Conservation (phyloP, 2,113 vertebrate genomes). For the Ammodytes marinus region DNA sequence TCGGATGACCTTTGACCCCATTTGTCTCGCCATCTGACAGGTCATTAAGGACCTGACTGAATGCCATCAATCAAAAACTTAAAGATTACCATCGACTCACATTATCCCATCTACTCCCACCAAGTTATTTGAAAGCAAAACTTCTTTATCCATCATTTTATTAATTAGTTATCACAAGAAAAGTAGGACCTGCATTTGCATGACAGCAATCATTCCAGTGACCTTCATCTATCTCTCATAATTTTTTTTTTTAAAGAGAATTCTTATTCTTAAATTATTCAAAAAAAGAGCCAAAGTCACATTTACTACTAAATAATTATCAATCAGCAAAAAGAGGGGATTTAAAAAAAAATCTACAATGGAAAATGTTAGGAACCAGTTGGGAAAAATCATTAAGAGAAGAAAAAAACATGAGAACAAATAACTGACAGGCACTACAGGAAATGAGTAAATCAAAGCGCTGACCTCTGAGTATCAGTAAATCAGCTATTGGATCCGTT, state of each 20-base stretch:
- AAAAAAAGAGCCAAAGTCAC: slow-evolving; percentile 2
- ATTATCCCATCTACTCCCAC: slow-evolving; percentile 63
- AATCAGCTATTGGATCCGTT: slow-evolving; percentile 68
- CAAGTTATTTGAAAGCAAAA: slow-evolving; percentile 66
- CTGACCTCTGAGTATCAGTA: slow-evolving; percentile 70
- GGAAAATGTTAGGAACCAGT: slow-evolving; percentile 36
- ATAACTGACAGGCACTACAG: slow-evolving; percentile 53
- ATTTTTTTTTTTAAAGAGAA: background rate
- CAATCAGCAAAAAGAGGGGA: background rate
- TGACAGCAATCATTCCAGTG: background rate
- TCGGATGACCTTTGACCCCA: slow-evolving; percentile 81
- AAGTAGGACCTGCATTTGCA: background rate
- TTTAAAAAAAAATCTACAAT: slow-evolving; percentile 12
- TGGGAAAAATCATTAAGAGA: slow-evolving; percentile 47
- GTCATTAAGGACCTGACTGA: slow-evolving; percentile 79
- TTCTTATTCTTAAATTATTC: background rate
- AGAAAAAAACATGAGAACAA: slow-evolving; percentile 44
- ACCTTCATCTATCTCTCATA: background rate
- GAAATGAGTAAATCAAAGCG: slow-evolving; percentile 73
- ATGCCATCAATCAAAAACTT: slow-evolving; percentile 78
- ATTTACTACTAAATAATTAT: background rate
- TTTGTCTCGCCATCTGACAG: slow-evolving; percentile 83
- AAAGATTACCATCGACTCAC: slow-evolving; percentile 74
- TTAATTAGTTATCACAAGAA: slow-evolving; percentile 39
- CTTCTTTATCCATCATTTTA: slow-evolving; percentile 63